Evolutionary conservation across 2,888 invertebrate genomes (phyloP).

Genomic region (Temnothorax rugatulus): DNA sequence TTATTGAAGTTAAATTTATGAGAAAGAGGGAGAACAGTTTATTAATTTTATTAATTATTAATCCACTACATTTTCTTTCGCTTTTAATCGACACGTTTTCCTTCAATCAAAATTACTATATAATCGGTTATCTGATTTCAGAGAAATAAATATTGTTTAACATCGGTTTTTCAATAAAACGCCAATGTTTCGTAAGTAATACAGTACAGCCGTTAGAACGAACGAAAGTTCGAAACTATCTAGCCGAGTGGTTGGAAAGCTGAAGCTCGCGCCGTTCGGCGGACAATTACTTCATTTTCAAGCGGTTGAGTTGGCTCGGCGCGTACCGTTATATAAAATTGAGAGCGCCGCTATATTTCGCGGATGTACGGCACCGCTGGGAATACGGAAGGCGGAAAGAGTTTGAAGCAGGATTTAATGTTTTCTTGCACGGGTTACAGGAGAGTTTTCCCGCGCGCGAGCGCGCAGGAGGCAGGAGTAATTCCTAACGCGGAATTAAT

Average conservation of each 20-base stretch:
- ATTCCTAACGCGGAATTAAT: conserved; percentile 54
- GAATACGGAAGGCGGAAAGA: conserved; percentile 24
- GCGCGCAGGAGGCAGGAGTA: background rate
- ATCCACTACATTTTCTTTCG: background rate
- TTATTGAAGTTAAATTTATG: background rate
- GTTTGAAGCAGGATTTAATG: conserved; percentile 40
- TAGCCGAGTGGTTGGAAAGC: background rate
- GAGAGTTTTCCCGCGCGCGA: conserved; percentile 30
- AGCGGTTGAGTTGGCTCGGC: background rate
- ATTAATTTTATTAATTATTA: conserved; percentile 3
- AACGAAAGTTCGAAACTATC: background rate
- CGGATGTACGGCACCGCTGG: background rate
- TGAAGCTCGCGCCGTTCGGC: conserved; percentile 3
- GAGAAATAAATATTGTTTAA: background rate
- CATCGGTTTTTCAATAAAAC: too few relatives aligned
- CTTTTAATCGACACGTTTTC: background rate
- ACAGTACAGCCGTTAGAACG: background rate
- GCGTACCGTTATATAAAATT: conserved; percentile 13
- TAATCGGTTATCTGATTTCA: background rate
- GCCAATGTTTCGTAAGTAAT: too few relatives aligned
- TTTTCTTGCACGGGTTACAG: conserved; percentile 40
- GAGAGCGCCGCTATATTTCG: conserved; percentile 26
- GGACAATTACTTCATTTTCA: conserved; percentile 33
- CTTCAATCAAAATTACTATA: too few relatives aligned
- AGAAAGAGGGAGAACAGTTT: too few relatives aligned